Percentiles rank a stretch among this genome's conserved stretches.
Conservation (phyloP, 2,797 vertebrate species). For the Pogonophryne albipinna region DNA sequence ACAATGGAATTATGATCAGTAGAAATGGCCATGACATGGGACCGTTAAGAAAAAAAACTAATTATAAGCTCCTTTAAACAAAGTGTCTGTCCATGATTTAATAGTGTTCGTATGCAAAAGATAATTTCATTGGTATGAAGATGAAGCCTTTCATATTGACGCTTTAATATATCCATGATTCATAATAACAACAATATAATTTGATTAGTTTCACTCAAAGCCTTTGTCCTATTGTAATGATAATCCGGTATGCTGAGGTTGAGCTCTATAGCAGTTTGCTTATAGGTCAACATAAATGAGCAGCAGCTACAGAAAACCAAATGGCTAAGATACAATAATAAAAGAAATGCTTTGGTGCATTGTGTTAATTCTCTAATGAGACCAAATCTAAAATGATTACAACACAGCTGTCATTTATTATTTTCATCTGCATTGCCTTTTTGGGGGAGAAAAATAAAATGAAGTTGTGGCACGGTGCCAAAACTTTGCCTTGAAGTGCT, state of each 20-base stretch:
- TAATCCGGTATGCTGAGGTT: constrained; percentile 62
- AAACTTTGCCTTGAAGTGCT: constrained; percentile 46
- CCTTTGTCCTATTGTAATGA: constrained; percentile 66
- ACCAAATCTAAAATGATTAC: constrained; percentile 57
- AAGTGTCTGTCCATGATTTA: background rate
- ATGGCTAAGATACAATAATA: constrained; percentile 53
- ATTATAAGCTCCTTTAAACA: no score
- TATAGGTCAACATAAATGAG: constrained; percentile 67
- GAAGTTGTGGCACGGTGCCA: constrained; percentile 29
- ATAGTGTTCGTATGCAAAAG: background rate
- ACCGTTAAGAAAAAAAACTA: no score
- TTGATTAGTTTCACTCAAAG: constrained; percentile 71
- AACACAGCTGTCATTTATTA: constrained; percentile 55
- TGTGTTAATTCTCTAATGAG: constrained; percentile 75
- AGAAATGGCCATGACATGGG: no score
- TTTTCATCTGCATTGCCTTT: constrained; percentile 27
- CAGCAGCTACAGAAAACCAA: constrained; percentile 61
- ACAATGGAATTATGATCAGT: no score
- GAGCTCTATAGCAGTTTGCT: constrained; percentile 53
- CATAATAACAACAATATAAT: constrained; percentile 55
- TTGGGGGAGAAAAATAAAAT: background rate
- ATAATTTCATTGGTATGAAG: constrained; percentile 18
- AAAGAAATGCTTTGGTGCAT: constrained; percentile 53
- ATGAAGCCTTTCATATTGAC: constrained; percentile 35
- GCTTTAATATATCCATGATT: constrained; percentile 56